These are phyloP conservation scores for Nasonovia ribisnigri DNA, from an alignment of 2,888 invertebrate species.

Conservation along the genomic window DNA sequence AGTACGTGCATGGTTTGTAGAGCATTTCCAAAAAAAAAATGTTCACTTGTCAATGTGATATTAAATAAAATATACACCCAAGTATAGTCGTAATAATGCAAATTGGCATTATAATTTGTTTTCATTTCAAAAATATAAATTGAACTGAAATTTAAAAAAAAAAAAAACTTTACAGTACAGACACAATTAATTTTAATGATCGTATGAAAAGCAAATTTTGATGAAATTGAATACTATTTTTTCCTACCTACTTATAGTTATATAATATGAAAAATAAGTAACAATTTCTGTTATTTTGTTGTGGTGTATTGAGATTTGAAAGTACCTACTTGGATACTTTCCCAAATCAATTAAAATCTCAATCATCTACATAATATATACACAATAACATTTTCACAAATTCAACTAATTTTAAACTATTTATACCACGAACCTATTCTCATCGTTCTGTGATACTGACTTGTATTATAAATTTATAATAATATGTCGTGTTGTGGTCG, in stretches of 20 bases:
- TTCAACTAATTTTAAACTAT: constrained; percentile 10
- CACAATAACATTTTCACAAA: neutral
- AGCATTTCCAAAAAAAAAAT: neutral
- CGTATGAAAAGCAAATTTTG: neutral
- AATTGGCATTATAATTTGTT: neutral
- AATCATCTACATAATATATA: neutral
- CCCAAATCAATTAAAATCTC: neutral
- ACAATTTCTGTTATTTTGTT: neutral
- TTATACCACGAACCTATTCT: neutral
- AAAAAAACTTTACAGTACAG: too few species aligned
- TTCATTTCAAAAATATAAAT: neutral
- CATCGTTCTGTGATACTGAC: neutral
- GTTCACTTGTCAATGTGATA: neutral
- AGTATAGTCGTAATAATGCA: neutral
- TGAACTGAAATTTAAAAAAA: too few species aligned
- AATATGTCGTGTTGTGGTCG: too few species aligned
- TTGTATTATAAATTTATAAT: neutral
- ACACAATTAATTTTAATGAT: neutral
- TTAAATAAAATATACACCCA: neutral
- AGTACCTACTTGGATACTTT: neutral
- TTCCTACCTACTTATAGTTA: too few species aligned
- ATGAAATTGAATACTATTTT: too few species aligned
- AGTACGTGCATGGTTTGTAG: neutral
- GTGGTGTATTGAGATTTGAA: neutral
- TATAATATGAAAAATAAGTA: neutral